Conservation (phyloP, 2,888 invertebrate genomes). For the Platerodrilus igneus region DNA sequence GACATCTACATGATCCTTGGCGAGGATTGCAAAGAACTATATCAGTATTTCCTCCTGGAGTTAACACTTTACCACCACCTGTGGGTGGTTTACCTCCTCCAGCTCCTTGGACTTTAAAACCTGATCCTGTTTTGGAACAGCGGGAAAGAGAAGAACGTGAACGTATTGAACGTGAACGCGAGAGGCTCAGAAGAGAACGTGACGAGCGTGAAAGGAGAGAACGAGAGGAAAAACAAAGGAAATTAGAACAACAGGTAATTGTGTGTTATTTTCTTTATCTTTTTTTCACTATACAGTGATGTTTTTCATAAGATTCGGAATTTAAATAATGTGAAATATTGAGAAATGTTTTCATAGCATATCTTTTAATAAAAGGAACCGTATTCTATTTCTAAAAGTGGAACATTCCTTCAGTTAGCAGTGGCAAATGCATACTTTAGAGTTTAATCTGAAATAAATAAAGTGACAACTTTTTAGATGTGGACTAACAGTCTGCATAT, state of each 20-base stretch:
- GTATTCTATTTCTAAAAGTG: too few species aligned
- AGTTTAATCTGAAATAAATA: too few species aligned
- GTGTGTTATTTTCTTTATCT: background rate
- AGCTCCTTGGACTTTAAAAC: constrained; percentile 61
- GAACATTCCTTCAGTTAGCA: too few species aligned
- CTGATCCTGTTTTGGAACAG: constrained; percentile 60
- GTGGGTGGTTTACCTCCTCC: constrained; percentile 46
- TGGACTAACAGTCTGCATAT: too few species aligned
- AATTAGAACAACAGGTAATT: constrained; percentile 53
- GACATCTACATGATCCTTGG: constrained; percentile 63
- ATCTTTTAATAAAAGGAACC: too few species aligned
- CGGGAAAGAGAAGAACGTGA: constrained; percentile 61
- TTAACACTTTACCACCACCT: constrained; percentile 49
- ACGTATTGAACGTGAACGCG: constrained; percentile 55
- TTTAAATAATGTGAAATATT: too few species aligned
- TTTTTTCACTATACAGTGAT: constrained; percentile 2
- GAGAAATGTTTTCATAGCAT: too few species aligned
- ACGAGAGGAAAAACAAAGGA: constrained; percentile 49
- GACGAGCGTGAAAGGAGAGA: constrained; percentile 59
- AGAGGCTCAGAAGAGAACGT: constrained; percentile 53
- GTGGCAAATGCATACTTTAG: too few species aligned
- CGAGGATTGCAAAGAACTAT: constrained; percentile 61
- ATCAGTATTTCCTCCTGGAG: constrained; percentile 52
- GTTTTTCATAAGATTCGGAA: too few species aligned
- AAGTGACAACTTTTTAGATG: too few species aligned